Evolutionary conservation across 2,888 invertebrate species (phyloP), one percentile per base, ranked within the genome.

Genomic region (Plagodis dolabraria): DNA sequence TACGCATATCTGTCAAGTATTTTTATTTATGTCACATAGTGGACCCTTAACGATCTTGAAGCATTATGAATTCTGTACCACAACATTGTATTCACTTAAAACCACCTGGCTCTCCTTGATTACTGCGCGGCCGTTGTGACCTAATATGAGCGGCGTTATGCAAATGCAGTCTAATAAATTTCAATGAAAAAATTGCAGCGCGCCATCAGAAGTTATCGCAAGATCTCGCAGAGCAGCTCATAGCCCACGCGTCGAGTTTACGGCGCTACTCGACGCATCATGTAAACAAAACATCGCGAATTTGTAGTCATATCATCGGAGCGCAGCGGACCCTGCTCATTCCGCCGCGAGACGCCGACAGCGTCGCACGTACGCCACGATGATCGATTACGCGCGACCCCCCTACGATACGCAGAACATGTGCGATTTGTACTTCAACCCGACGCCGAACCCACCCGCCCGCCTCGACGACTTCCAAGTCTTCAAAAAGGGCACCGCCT

Each of bases 381-480:
- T 92, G 91, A 86, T 91, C 69, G 91, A 90, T 69, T 85, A 86
- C 86, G 88, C 89, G 89, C 90, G 92, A 43, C 59, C 53, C 72
- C 86, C 87, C 60, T 88, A 83, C 86, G 90, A 91, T 22, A 34
- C 54, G 42, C 83, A 80, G 69, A 87, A 82, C 83, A 91, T 90
- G 92, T 87, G 85, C 85, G 91, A 92, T 45, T 64, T 85, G 52
- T 89, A 89, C 70, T 79, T 77, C 64, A 73, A 83, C 69, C 81
- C 86, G 60, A 71, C 83, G 58, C 81, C 87, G 59, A 79, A 88
- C 71, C 83, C 87, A 75, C 85, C 88, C 77, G 85, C 86, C 72
- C 87, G 89, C 65, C 92, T 92, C 71, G 92, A 89, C 60, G 89
- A 88, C 77, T 92, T 92, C 81, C 85, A 89, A 77, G 91, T 91